phyloP scores from a whole-genome alignment of 2,797 vertebrate species.

The Lophotriccus pileatus region DNA sequence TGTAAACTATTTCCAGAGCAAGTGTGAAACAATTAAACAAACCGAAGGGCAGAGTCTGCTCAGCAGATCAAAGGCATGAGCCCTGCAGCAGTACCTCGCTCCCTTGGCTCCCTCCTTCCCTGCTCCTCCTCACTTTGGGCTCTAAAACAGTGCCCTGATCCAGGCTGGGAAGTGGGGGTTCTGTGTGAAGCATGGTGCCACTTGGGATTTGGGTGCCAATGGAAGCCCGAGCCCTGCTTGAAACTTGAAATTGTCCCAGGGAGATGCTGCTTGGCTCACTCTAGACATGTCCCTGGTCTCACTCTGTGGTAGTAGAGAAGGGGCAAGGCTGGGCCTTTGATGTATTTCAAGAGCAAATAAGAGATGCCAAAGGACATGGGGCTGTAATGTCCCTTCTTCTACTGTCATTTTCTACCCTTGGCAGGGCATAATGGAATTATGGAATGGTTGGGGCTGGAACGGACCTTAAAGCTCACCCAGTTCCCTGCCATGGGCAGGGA shows the following conservation, averaged over 20 bases:
- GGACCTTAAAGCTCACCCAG: neutral
- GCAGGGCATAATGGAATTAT: neutral
- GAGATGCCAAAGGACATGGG: fast-evolving
- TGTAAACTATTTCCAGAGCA: slow-evolving; percentile 67
- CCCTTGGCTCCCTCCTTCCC: neutral
- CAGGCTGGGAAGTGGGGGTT: fast-evolving
- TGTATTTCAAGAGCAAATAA: fast-evolving
- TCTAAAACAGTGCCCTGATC: neutral
- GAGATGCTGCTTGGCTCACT: neutral
- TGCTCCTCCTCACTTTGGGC: neutral
- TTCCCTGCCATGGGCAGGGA: neutral
- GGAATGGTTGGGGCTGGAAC: neutral
- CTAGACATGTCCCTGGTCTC: neutral
- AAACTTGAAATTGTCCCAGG: neutral
- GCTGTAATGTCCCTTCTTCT: neutral
- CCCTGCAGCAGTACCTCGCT: neutral
- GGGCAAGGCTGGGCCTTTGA: fast-evolving
- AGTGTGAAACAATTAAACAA: slow-evolving; percentile 69
- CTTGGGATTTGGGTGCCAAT: fast-evolving
- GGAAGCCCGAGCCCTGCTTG: fast-evolving
- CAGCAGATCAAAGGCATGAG: slow-evolving; percentile 35
- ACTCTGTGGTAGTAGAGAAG: fast-evolving
- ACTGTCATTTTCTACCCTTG: neutral
- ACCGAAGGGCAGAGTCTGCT: slow-evolving; percentile 56
- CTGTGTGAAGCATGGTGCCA: fast-evolving